These are phyloP conservation scores for Lepilemur ruficaudatus DNA, from an alignment of 2,797 vertebrate genomes.

Conservation along the genomic window DNA sequence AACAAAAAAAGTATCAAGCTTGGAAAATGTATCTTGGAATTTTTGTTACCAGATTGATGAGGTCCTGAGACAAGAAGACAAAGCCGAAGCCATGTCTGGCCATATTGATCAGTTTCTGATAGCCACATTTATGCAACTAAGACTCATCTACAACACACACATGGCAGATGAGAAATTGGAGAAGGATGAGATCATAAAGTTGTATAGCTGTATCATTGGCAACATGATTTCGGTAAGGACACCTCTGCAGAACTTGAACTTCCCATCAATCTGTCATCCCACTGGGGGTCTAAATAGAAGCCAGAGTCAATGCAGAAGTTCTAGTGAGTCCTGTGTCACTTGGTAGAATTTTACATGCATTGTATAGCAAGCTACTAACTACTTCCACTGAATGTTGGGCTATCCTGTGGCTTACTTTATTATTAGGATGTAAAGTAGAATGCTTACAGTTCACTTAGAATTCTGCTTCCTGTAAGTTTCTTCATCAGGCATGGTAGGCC, in stretches of 20 bases:
- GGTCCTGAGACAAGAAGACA: constrained; percentile 96
- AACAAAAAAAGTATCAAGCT: constrained; percentile 25
- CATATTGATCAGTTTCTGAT: constrained; percentile 99
- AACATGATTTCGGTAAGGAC: constrained; percentile 97
- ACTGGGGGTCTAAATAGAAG: background rate
- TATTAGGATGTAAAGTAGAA: background rate
- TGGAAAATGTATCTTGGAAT: background rate
- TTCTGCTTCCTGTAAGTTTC: constrained; percentile 29
- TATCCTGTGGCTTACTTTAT: background rate
- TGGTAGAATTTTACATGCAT: background rate
- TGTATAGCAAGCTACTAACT: background rate
- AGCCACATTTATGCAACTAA: constrained; percentile 97
- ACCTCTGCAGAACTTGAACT: background rate
- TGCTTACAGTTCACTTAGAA: background rate
- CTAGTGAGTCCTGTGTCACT: background rate
- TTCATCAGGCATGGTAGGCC: background rate
- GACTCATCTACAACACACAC: constrained; percentile 97
- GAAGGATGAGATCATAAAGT: constrained; percentile 95
- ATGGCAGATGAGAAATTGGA: constrained; percentile 97
- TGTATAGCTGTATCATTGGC: constrained; percentile 99
- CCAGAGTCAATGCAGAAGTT: background rate
- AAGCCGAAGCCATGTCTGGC: constrained; percentile 98
- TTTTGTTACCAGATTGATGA: constrained; percentile 92
- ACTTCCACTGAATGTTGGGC: background rate
- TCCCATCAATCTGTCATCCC: background rate